Conservation (phyloP, 2,797 vertebrate genomes). For the Choloepus didactylus region DNA sequence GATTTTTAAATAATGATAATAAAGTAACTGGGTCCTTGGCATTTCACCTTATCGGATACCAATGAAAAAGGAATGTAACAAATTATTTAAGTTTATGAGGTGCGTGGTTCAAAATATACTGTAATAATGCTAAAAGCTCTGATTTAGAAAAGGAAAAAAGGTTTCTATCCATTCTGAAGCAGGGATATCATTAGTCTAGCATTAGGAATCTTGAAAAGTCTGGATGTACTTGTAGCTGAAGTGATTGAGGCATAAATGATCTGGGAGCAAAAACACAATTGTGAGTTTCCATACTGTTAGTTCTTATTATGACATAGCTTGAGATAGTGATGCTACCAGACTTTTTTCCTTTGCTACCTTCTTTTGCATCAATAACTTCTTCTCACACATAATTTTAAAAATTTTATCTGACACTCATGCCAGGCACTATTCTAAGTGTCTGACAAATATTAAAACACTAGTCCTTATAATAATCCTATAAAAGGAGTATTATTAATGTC, state of each 20-base stretch:
- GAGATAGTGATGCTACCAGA: not conserved
- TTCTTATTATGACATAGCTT: conserved; percentile 42
- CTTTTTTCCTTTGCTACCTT: not conserved
- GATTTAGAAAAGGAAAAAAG: conserved; percentile 35
- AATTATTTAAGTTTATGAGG: not conserved
- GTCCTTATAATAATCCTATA: not conserved
- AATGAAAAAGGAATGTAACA: conserved; percentile 6
- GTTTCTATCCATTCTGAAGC: conserved; percentile 10
- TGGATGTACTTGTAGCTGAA: not conserved
- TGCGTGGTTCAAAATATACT: not conserved
- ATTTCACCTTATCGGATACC: conserved; percentile 35
- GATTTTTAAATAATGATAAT: conserved; percentile 56
- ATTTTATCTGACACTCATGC: conserved; percentile 24
- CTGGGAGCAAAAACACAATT: not conserved
- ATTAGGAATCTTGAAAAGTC: conserved; percentile 32
- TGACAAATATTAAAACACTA: conserved; percentile 54
- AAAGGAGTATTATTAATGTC: not conserved
- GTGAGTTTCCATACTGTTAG: not conserved
- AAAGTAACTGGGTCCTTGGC: conserved; percentile 1
- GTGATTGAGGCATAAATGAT: conserved; percentile 30
- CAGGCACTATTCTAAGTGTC: not conserved
- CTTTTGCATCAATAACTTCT: conserved; percentile 11
- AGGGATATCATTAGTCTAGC: conserved; percentile 1
- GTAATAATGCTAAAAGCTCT: conserved; percentile 39
- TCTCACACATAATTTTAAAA: not conserved